These are phyloP conservation scores for Epicauta chinensis DNA, from an alignment of 1,140 invertebrate genomes.

Conservation along the genomic window DNA sequence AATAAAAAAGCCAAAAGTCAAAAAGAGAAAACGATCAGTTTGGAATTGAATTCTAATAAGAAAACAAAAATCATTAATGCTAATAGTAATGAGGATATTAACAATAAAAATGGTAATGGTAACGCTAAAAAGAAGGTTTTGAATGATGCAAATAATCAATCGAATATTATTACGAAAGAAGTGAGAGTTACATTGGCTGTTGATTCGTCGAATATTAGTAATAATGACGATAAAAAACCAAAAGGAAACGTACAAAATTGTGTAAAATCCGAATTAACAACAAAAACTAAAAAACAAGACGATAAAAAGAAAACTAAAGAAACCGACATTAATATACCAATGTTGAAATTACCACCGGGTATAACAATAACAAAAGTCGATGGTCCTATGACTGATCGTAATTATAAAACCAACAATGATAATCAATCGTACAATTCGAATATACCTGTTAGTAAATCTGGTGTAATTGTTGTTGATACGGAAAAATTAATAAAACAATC, in stretches of 20 bases:
- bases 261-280: not conserved
- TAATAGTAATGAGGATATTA: not conserved
- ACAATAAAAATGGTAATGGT: slow-evolving; percentile 21
- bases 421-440: slow-evolving; percentile 31
- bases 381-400: slow-evolving; percentile 45
- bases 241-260: slow-evolving; percentile 2
- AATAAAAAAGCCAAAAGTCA: slow-evolving; percentile 25
- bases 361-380: slow-evolving; percentile 80
- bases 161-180: slow-evolving; percentile 24
- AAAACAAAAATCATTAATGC: not conserved
- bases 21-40: not conserved
- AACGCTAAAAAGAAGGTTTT: slow-evolving; percentile 51
- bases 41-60: too few relatives aligned
- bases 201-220: not conserved
- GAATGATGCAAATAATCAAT: slow-evolving; percentile 22
- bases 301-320: slow-evolving; percentile 13
- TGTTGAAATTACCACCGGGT: slow-evolving; percentile 63
- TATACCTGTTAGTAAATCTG: slow-evolving; percentile 46
- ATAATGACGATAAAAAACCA: not conserved
- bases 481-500: slow-evolving; percentile 47
- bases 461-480: slow-evolving; percentile 60
- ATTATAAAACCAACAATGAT: slow-evolving; percentile 44
- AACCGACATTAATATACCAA: slow-evolving; percentile 17
- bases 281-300: slow-evolving; percentile 9
- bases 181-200: slow-evolving; percentile 20